Evolutionary conservation across 23 tunicate species (phyloP).

Genomic region (Halocynthia aurantium): DNA sequence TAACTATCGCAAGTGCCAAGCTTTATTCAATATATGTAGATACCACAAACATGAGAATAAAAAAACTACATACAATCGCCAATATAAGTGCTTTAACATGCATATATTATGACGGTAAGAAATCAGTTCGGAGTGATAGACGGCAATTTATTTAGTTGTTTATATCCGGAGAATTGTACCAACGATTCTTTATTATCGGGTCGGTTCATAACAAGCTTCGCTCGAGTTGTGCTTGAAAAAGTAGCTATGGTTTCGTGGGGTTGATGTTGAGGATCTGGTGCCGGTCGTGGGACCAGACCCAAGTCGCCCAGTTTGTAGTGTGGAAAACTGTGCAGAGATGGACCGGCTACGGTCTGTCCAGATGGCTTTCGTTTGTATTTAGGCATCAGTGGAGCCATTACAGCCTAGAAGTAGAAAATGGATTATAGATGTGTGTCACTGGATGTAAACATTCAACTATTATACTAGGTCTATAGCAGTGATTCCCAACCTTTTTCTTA

Average conservation of each 20-base stretch:
- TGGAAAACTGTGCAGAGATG: conserved; percentile 42
- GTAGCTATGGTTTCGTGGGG: conserved; percentile 8
- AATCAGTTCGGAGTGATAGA: conserved; percentile 8
- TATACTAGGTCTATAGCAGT: background rate
- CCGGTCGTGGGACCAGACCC: conserved; percentile 85
- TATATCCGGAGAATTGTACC: conserved; percentile 13
- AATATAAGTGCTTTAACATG: no score
- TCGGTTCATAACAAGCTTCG: background rate
- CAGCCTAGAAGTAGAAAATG: conserved; percentile 33
- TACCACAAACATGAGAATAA: no score
- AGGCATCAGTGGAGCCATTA: conserved; percentile 83
- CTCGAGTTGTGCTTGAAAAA: background rate
- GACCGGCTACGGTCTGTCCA: conserved; percentile 34
- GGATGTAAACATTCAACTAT: background rate
- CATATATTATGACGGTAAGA: no score
- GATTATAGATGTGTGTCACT: background rate
- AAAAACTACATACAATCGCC: no score
- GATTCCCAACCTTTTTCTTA: background rate
- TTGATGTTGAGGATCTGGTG: conserved; percentile 16
- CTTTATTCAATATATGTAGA: no score
- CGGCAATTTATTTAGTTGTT: conserved; percentile 18
- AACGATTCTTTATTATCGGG: background rate
- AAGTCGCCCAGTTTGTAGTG: conserved; percentile 94
- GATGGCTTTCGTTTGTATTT: conserved; percentile 41
- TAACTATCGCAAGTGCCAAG: no score